Evolutionary conservation across 2,888 invertebrate genomes (phyloP).

Genomic region (Odontocolon sp.): DNA sequence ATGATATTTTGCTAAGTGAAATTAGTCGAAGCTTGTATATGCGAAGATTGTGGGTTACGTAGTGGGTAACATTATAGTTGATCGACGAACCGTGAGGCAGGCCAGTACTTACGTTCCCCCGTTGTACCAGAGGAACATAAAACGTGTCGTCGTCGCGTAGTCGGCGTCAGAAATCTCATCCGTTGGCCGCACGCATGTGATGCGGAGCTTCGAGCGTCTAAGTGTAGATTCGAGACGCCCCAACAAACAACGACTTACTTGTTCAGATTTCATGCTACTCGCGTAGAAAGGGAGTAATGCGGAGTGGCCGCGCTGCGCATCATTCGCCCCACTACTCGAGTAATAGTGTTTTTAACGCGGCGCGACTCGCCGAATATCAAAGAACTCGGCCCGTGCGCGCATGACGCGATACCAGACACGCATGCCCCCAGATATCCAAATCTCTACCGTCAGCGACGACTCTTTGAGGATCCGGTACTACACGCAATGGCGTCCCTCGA

Average conservation of each 20-base stretch:
- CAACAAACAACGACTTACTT: conserved; percentile 62
- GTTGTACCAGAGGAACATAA: conserved; percentile 68
- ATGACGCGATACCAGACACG: conserved; percentile 5
- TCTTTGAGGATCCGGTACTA: background rate
- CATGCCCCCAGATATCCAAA: conserved; percentile 32
- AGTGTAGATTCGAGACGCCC: background rate
- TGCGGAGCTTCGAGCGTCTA: background rate
- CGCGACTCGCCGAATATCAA: conserved; percentile 68
- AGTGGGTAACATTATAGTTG: conserved; percentile 34
- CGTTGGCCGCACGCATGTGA: background rate
- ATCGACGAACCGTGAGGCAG: conserved; percentile 66
- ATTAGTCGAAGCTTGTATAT: background rate
- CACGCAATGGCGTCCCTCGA: too few species aligned
- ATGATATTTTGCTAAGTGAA: background rate
- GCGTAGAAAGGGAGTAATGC: conserved; percentile 79
- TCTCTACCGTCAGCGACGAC: too few species aligned
- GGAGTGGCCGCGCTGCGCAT: conserved; percentile 81
- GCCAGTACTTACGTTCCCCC: conserved; percentile 73
- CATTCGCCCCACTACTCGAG: conserved; percentile 75
- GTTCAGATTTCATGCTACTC: conserved; percentile 71
- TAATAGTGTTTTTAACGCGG: conserved; percentile 38
- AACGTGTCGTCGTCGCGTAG: background rate
- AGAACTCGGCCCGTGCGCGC: conserved; percentile 67
- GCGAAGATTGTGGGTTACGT: background rate
- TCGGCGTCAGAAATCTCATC: conserved; percentile 2